Conservation (phyloP, 2,888 invertebrate genomes). For the Cecidostiba fungosa region DNA sequence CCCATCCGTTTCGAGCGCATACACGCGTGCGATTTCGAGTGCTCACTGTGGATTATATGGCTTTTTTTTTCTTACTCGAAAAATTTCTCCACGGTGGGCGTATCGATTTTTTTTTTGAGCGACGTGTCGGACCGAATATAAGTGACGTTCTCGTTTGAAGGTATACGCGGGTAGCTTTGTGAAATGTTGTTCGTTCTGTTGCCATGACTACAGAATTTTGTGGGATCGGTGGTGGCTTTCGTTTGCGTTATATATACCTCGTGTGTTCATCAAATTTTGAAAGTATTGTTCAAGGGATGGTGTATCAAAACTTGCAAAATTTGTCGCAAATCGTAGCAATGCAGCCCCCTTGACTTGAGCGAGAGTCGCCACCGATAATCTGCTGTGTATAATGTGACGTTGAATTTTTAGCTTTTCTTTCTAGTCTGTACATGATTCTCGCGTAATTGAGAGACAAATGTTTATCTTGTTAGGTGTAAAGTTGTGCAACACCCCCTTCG, state of each 20-base stretch:
- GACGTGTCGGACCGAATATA: background rate
- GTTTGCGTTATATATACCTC: background rate
- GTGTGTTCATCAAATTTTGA: conserved; percentile 19
- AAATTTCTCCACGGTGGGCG: background rate
- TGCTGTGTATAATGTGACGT: too few species aligned
- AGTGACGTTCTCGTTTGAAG: background rate
- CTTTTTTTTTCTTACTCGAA: background rate
- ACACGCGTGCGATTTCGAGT: background rate
- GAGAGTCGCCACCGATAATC: background rate
- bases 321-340: background rate
- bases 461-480: background rate
- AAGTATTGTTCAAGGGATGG: conserved; percentile 21
- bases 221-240: background rate
- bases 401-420: background rate
- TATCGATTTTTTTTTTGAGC: background rate
- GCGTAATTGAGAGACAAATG: background rate
- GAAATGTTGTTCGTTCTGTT: background rate
- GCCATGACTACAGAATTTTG: background rate
- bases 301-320: conserved; percentile 33
- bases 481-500: too few species aligned
- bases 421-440: background rate
- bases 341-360: background rate
- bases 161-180: background rate
- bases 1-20: background rate
- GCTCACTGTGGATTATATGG: background rate